A percentile compares a stretch with the other conserved stretches of the same genome.
Evolutionary conservation across 2,797 vertebrate genomes (phyloP).

Genomic region (Hirundo rustica): DNA sequence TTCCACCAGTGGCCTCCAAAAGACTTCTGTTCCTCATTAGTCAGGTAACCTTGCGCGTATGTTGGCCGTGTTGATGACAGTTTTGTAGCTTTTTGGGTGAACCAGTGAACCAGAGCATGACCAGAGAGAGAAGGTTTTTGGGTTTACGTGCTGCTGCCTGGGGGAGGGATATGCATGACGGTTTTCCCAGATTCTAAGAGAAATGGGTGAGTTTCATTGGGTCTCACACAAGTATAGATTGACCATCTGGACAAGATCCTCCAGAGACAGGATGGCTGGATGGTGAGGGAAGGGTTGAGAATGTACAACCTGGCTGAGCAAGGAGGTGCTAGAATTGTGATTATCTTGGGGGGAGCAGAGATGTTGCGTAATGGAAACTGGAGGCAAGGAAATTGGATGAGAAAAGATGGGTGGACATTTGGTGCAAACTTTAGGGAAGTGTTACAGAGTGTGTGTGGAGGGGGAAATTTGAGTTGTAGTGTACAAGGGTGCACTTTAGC

Average conservation of each 20-base stretch:
- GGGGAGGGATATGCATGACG: rapidly evolving
- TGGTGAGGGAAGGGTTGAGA: background rate
- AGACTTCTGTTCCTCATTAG: background rate
- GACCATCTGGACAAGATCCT: background rate
- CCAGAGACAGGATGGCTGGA: background rate
- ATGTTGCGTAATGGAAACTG: background rate
- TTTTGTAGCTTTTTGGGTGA: background rate
- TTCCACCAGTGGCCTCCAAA: background rate
- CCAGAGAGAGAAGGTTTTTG: background rate
- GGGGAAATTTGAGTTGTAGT: background rate
- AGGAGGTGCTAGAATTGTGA: background rate
- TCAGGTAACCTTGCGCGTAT: background rate
- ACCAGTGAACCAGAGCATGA: background rate
- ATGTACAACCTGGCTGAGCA: background rate
- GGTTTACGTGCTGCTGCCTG: background rate
- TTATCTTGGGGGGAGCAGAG: background rate
- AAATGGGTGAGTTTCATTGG: background rate
- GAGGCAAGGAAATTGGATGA: background rate
- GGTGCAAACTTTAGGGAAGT: background rate
- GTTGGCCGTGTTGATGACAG: background rate
- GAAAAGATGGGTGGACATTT: background rate
- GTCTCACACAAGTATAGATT: background rate
- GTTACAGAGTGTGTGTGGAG: background rate
- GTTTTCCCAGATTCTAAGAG: background rate
- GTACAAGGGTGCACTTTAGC: background rate